A percentile compares a stretch with the other conserved stretches of the same genome.
phyloP scores from a whole-genome alignment of 2,888 invertebrate species.

The Andrena camellia region DNA sequence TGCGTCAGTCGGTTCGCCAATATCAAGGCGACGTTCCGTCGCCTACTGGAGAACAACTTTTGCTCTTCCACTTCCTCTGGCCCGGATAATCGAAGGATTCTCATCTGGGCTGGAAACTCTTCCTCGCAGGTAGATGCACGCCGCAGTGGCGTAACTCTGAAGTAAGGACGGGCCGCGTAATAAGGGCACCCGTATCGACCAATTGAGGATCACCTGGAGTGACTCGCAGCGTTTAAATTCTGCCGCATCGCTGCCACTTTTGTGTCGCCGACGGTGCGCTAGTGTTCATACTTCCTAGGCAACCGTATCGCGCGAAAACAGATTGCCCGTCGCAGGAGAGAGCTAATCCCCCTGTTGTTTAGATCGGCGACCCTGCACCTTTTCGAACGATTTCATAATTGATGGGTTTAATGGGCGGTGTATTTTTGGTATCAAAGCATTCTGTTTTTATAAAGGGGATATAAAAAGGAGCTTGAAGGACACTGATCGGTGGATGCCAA shows the following conservation, averaged over 20 bases:
- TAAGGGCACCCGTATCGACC: conserved; percentile 61
- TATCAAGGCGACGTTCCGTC: conserved; percentile 78
- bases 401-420: not conserved
- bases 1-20: conserved; percentile 75
- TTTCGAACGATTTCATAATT: not conserved
- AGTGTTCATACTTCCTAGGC: not conserved
- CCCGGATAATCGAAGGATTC: conserved; percentile 65
- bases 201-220: conserved; percentile 34
- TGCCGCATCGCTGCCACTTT: conserved; percentile 49
- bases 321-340: not conserved
- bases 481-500: too few species aligned
- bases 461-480: not conserved
- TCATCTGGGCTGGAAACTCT: conserved; percentile 18
- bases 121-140: conserved; percentile 51
- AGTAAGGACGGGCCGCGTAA: conserved; percentile 57
- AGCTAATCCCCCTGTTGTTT: not conserved
- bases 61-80: conserved; percentile 60
- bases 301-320: too few species aligned
- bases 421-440: not conserved
- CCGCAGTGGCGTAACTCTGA: conserved; percentile 61
- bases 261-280: conserved; percentile 5
- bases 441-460: not conserved
- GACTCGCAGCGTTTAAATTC: conserved; percentile 41
- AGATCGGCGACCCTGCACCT: not conserved
- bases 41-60: conserved; percentile 61